phyloP scores from a whole-genome alignment of 2,113 vertebrate species.

The Aix galericulata region DNA sequence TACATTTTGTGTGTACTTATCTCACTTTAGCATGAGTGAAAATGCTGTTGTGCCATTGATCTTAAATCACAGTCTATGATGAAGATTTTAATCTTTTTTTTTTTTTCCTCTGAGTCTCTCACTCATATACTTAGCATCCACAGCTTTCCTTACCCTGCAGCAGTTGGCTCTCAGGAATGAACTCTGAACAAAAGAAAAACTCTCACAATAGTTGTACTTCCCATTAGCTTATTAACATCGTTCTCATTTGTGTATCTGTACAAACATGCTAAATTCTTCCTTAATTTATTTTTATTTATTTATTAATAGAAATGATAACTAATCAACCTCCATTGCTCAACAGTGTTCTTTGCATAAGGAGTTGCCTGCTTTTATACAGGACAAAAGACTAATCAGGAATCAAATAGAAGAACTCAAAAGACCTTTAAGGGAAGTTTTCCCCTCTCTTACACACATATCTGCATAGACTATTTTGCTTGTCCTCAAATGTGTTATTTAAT shows the following conservation, averaged over 20 bases:
- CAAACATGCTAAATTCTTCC: slow-evolving; percentile 53
- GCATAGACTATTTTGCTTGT: slow-evolving; percentile 57
- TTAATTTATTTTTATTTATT: slow-evolving; percentile 62
- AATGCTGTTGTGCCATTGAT: slow-evolving; percentile 45
- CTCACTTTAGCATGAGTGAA: slow-evolving; percentile 13
- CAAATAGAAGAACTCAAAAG: not conserved
- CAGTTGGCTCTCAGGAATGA: slow-evolving; percentile 25
- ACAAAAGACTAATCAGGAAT: slow-evolving; percentile 67
- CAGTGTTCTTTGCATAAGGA: slow-evolving; percentile 43
- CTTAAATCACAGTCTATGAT: not conserved
- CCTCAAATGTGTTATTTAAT: slow-evolving; percentile 64
- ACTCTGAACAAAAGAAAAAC: slow-evolving; percentile 56
- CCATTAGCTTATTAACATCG: slow-evolving; percentile 41
- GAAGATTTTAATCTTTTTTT: slow-evolving; percentile 34
- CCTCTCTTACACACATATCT: not conserved
- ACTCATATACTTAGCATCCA: not conserved
- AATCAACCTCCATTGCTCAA: slow-evolving; percentile 29
- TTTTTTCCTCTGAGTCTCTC: not conserved
- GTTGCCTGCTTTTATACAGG: slow-evolving; percentile 52
- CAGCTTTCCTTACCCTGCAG: not conserved
- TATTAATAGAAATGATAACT: slow-evolving; percentile 35
- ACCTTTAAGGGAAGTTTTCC: slow-evolving; percentile 32
- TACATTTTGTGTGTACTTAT: not conserved
- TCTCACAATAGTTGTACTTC: slow-evolving; percentile 25
- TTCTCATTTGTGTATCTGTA: slow-evolving; percentile 39